Conservation (phyloP, 1,140 invertebrate genomes). For the Lerema accius region DNA sequence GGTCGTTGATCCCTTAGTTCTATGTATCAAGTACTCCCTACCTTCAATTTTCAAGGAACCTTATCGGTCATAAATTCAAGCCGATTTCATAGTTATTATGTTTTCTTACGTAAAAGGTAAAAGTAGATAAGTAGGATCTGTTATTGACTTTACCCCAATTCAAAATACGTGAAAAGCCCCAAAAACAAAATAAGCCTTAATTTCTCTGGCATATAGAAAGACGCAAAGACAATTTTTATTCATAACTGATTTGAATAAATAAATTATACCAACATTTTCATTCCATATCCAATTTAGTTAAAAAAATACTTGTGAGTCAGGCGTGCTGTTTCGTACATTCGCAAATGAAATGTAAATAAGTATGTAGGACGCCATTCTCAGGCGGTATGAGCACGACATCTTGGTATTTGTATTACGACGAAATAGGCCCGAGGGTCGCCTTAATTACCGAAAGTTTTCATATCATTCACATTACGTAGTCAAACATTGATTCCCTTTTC, state of each 20-base stretch:
- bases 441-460: conserved; percentile 53
- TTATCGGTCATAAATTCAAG: too few species aligned
- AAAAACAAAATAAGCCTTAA: not conserved
- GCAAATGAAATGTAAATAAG: conserved; percentile 64
- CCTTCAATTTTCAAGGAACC: too few species aligned
- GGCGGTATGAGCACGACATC: conserved; percentile 29
- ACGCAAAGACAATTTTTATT: conserved; percentile 12
- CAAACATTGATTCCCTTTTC: conserved; percentile 2
- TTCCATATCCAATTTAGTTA: conserved; percentile 29
- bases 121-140: too few species aligned
- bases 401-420: conserved; percentile 21
- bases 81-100: too few species aligned
- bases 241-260: conserved; percentile 29
- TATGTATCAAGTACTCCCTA: too few species aligned
- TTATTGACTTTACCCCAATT: too few species aligned
- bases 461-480: conserved; percentile 40
- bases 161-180: too few species aligned
- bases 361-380: conserved; percentile 43
- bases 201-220: not conserved
- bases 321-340: conserved; percentile 14
- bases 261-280: conserved; percentile 23
- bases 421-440: conserved; percentile 27
- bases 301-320: conserved; percentile 24
- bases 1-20: too few species aligned
- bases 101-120: too few species aligned